phyloP scores from a whole-genome alignment of 2,888 invertebrate genomes.

The Thera britannica region DNA sequence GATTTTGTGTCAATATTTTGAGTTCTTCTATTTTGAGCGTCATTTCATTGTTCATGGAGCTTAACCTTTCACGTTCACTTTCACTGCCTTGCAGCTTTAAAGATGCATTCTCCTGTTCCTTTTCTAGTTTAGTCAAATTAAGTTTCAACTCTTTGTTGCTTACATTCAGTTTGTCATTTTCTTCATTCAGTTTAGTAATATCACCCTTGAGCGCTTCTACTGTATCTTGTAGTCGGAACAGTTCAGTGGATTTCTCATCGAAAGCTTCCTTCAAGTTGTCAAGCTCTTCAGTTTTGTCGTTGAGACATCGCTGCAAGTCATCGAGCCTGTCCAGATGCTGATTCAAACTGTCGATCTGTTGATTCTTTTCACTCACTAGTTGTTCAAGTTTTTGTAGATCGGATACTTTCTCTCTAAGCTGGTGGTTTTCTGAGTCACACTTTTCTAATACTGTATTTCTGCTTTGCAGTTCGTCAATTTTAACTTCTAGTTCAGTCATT shows the following conservation, averaged over 20 bases:
- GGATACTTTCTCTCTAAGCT: conserved; percentile 76
- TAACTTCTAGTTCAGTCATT: conserved; percentile 79
- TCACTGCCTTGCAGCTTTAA: conserved; percentile 72
- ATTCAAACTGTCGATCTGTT: conserved; percentile 81
- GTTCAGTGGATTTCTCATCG: conserved; percentile 73
- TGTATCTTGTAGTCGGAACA: conserved; percentile 72
- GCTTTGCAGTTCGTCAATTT: conserved; percentile 77
- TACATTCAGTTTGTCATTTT: conserved; percentile 69
- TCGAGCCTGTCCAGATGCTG: conserved; percentile 78
- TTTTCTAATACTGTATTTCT: conserved; percentile 69
- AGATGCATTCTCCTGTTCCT: conserved; percentile 76
- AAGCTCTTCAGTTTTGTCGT: conserved; percentile 79
- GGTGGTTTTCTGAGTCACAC: conserved; percentile 72
- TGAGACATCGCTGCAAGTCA: conserved; percentile 77
- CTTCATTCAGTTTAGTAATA: conserved; percentile 69
- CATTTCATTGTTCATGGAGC: conserved; percentile 69
- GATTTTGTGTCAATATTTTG: conserved; percentile 68
- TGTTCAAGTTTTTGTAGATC: conserved; percentile 81
- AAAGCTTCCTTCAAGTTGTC: conserved; percentile 77
- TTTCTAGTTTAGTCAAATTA: conserved; percentile 72
- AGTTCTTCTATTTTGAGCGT: conserved; percentile 73
- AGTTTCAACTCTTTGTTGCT: conserved; percentile 70
- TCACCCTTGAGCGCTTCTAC: conserved; percentile 66
- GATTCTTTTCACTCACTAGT: conserved; percentile 82
- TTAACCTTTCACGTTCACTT: conserved; percentile 67